Base-by-base conservation (phyloP, 2,888 invertebrate species). In the Thelaira solivaga region DNA sequence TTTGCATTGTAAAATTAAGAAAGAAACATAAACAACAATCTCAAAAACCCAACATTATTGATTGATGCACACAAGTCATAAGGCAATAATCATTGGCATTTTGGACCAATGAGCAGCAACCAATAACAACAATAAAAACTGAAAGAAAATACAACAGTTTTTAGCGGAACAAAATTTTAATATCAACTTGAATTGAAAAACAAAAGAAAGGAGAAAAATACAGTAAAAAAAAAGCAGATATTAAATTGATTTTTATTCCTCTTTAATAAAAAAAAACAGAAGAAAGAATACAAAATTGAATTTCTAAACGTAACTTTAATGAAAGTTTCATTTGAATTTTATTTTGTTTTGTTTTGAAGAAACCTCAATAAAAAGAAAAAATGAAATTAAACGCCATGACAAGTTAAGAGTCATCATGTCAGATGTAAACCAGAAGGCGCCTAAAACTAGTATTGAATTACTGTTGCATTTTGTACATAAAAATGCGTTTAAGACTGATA, bases 251-350 rank as follows among this genome's bases (percentile, higher is more conserved):
- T 34, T 47, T 13, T n/a, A n/a, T n/a, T n/a, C n/a, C n/a, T n/a
- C n/a, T 5, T 4, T 36, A 53, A 26, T 13, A 18, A 64, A 24
- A 20, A 36, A n/a, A 18, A 65, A 31, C 10, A 47, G 5, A 16
- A 55, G 22, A 64, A 36, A 36, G 55, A 69, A 78, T 64, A 29
- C 59, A 10, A 62, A 64, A 77, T 73, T 77, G 43, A 68, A 69
- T 77, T 68, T 64, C 49, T 59, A 43, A 36, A 64, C 18, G 64
- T 77, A 73, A 73, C 69, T 73, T 18, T 29, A 51, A 69, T 68
- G 57, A 57, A 73, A 59, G 62, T 59, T 57, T 61, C 11, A 2
- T 13, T 43, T 53, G 36, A 39, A 11, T 39, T 29, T 45, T 20
- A 5, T 29, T 45, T 43, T 45, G 5, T 31, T 39, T n/a, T 65